These are phyloP conservation scores for Sus cebifrons DNA, from an alignment of 2,797 vertebrate genomes.

Conservation along the genomic window DNA sequence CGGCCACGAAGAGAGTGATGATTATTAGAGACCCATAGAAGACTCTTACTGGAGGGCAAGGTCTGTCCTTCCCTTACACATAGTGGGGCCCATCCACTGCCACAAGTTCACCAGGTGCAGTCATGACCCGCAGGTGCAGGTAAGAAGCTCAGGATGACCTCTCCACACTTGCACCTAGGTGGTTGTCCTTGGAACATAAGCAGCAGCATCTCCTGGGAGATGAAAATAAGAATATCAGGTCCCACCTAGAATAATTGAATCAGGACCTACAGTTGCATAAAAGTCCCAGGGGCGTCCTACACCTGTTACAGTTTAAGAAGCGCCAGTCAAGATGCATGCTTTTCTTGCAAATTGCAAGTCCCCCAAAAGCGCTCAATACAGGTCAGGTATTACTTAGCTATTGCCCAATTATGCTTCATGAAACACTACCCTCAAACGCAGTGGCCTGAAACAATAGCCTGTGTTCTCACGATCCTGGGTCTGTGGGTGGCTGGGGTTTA, in stretches of 20 bases:
- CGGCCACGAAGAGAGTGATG: neutral
- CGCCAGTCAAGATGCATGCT: neutral
- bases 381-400: neutral
- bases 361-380: neutral
- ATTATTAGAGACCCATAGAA: neutral
- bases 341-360: slow-evolving; percentile 14
- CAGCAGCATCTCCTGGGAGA: neutral
- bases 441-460: neutral
- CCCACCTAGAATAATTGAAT: neutral
- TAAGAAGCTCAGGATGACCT: neutral
- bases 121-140: neutral
- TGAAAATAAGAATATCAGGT: slow-evolving; percentile 18
- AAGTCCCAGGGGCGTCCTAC: neutral
- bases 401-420: neutral
- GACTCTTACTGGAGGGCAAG: neutral
- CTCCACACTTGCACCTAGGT: neutral
- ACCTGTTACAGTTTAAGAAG: neutral
- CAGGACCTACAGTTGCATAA: neutral
- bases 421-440: neutral
- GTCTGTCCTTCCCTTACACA: neutral
- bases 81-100: neutral
- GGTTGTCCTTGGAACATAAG: neutral
- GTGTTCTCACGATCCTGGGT: neutral
- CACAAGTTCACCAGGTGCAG: neutral
- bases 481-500: neutral